A percentile compares a stretch with the other conserved stretches of the same genome.
These are phyloP conservation scores for Pteropus rufus DNA, from an alignment of 2,797 vertebrate genomes.

Conservation along the genomic window DNA sequence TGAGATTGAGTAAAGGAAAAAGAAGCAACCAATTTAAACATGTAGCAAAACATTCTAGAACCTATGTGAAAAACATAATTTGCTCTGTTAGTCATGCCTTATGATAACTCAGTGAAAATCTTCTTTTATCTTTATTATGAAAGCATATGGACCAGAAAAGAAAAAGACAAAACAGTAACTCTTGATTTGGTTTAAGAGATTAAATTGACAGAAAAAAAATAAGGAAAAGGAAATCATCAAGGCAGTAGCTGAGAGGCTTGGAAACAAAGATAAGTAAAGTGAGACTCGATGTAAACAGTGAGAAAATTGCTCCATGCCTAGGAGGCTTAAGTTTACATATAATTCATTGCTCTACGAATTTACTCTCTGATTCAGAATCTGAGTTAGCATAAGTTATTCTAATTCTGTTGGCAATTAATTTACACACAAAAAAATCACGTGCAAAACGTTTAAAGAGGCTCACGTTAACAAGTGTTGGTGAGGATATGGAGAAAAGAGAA, in stretches of 20 bases:
- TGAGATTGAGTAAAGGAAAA: background rate
- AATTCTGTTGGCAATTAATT: background rate
- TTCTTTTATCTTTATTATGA: background rate
- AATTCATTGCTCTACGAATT: background rate
- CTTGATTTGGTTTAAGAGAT: background rate
- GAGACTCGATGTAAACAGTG: background rate
- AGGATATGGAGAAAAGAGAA: background rate
- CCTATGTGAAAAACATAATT: background rate
- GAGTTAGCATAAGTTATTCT: background rate
- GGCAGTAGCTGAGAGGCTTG: background rate
- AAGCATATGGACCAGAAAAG: background rate
- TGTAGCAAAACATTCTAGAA: background rate
- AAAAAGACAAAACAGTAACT: conserved; percentile 35
- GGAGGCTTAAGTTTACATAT: background rate
- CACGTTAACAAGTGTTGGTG: background rate
- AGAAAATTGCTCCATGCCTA: background rate
- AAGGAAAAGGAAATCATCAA: background rate
- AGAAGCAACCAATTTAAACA: background rate
- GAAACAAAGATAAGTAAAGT: conserved; percentile 33
- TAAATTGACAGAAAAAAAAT: background rate
- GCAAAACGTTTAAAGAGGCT: background rate
- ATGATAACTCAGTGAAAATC: conserved; percentile 9
- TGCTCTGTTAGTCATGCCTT: background rate
- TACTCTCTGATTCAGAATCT: background rate
- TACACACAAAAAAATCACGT: background rate